A percentile compares a stretch with the other conserved stretches of the same genome.
These are phyloP conservation scores for Triplophysa yarkandensis DNA, from an alignment of 2,797 vertebrate genomes.

Conservation along the genomic window DNA sequence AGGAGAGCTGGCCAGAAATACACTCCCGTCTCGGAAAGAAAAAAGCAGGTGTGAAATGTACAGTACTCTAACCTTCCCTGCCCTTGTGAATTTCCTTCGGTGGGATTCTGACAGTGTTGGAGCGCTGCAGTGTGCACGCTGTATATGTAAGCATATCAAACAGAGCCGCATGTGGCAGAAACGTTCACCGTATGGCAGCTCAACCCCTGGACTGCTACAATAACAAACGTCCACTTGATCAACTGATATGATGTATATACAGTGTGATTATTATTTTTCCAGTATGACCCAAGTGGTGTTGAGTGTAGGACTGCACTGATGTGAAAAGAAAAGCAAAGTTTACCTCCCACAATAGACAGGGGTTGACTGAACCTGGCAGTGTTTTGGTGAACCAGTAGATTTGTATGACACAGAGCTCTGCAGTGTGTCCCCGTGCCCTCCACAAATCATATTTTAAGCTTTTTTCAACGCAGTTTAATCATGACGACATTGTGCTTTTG, in stretches of 20 bases:
- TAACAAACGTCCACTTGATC: slow-evolving; percentile 50
- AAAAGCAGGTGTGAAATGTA: slow-evolving; percentile 53
- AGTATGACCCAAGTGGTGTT: slow-evolving; percentile 6
- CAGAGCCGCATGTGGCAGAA: slow-evolving; percentile 34
- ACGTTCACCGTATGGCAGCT: slow-evolving; percentile 32
- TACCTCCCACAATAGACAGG: slow-evolving; percentile 10
- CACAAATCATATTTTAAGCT: neutral
- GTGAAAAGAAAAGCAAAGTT: slow-evolving; percentile 45
- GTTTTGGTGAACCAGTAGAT: slow-evolving; percentile 20
- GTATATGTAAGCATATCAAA: slow-evolving; percentile 46
- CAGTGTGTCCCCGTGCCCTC: slow-evolving; percentile 8
- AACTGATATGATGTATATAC: slow-evolving; percentile 51
- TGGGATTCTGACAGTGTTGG: slow-evolving; percentile 48
- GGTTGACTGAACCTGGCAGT: slow-evolving; percentile 29
- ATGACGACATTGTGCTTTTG: slow-evolving; percentile 14
- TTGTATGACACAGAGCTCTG: slow-evolving; percentile 34
- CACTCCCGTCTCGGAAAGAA: slow-evolving; percentile 17
- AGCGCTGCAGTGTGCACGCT: slow-evolving; percentile 31
- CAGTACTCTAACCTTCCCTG: slow-evolving; percentile 51
- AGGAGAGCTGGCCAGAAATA: slow-evolving; percentile 58
- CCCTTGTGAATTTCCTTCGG: slow-evolving; percentile 41
- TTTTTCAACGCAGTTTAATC: neutral
- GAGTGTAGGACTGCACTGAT: slow-evolving; percentile 38
- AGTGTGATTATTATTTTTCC: slow-evolving; percentile 7
- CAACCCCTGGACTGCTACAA: slow-evolving; percentile 36